Evolutionary conservation across 2,797 vertebrate genomes (phyloP), one percentile per base, ranked within the genome.

Genomic region (Tolypeutes matacus): DNA sequence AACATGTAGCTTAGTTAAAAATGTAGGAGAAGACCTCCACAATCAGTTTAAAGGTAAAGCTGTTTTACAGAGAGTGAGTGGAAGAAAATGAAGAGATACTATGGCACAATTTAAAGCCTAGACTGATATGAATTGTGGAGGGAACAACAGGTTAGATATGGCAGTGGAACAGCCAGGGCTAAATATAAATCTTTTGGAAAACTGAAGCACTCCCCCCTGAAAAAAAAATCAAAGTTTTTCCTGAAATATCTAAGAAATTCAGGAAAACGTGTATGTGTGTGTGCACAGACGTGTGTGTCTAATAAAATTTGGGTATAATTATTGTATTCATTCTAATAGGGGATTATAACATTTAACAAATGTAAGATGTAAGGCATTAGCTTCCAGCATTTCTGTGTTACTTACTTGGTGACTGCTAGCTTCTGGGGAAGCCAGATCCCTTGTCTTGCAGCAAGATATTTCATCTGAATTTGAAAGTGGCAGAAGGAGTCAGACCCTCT

Each of bases 141-240:
- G 17, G 3, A 29, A 69, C 1, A 39, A 78, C 9, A 64, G 29
- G 51, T 46, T 34, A 80, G 31, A 0, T 77, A 62, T 82, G 15
- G 17, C 13, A 90, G 3, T 25, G 81, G 15, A 46, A 5, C 29
- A 93, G 34, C 5, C 11, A 72, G 53, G 13, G 42, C 11, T 73
- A 69, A 87, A 53, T n/a, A 91, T 9, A 91, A 82, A 83, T 86
- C 69, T 31, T 94, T 89, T 75, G 42, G 31, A 60, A 94, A 87
- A 3, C 65, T 93, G 31, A 80, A 62, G n/a, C 0, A 14, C 17
- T 14, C 51, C 17, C 51, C 51, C 14, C 36, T 31, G 39, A 31
- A 51, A 12, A 12, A 49, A 14, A 80, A 81, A 53, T 39, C 39
- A 81, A 42, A 9, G 17, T 23, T 18, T 92, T 72, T 80, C 51